Conservation (phyloP, 2,113 vertebrate species). For the Albula goreensis region DNA sequence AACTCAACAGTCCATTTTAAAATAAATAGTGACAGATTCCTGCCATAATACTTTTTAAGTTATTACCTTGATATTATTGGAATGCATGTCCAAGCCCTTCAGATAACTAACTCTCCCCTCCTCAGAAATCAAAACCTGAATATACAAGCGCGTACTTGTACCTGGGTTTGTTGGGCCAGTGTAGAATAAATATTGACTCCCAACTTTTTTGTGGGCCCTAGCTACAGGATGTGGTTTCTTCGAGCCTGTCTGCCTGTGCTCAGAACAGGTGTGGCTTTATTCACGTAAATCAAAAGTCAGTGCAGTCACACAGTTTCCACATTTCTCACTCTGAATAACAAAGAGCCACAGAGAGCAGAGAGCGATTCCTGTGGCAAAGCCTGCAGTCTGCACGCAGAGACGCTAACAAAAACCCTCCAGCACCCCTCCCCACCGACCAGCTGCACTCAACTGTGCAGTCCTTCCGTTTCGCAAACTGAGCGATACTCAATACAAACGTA, state of each 20-base stretch:
- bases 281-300: neutral
- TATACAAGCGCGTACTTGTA: neutral
- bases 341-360: neutral
- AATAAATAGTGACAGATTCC: neutral
- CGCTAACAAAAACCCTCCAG: neutral
- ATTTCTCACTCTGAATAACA: neutral
- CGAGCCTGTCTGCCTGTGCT: neutral
- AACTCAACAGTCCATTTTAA: neutral
- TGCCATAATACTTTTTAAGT: neutral
- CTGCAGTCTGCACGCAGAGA: neutral
- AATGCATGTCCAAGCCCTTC: neutral
- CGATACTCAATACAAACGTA: neutral
- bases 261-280: conserved; percentile 17
- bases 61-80: neutral
- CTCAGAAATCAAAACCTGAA: neutral
- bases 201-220: neutral
- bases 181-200: conserved; percentile 6
- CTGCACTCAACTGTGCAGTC: neutral
- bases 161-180: neutral
- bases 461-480: neutral
- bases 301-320: neutral
- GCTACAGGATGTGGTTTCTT: conserved; percentile 1
- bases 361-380: neutral
- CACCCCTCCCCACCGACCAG: neutral
- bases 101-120: neutral